Evolutionary conservation across 2,113 vertebrate genomes (phyloP).

Genomic region (Austrofundulus limnaeus): DNA sequence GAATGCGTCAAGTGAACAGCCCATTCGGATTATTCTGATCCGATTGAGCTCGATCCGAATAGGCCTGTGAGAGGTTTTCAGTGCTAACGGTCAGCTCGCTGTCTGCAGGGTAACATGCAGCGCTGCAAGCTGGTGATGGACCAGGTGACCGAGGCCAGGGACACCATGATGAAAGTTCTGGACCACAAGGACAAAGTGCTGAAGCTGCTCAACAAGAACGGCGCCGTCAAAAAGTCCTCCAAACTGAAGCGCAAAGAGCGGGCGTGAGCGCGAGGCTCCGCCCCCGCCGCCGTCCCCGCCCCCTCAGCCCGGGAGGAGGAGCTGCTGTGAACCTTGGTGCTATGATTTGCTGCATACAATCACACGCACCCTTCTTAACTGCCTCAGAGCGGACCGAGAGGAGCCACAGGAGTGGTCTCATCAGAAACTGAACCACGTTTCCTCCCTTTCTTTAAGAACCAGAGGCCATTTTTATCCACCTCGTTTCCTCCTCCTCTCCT

Average conservation of each 20-base stretch:
- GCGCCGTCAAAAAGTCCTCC: slow-evolving; percentile 92
- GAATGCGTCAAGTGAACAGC: too few species aligned
- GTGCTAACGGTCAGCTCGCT: too few species aligned
- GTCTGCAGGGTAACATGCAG: slow-evolving; percentile 94
- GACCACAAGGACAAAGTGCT: slow-evolving; percentile 98
- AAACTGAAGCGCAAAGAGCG: slow-evolving; percentile 98
- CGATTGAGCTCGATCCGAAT: too few species aligned
- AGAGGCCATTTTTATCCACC: slow-evolving; percentile 49
- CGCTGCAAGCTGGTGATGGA: slow-evolving; percentile 99
- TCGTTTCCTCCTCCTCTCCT: slow-evolving; percentile 44
- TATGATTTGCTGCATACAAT: slow-evolving; percentile 78
- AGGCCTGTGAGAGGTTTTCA: neutral
- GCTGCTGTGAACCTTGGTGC: slow-evolving; percentile 68
- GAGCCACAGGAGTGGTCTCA: slow-evolving; percentile 25
- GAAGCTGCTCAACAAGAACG: slow-evolving; percentile 98
- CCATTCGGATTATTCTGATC: too few species aligned
- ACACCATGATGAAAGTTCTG: slow-evolving; percentile 98
- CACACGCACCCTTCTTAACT: slow-evolving; percentile 48
- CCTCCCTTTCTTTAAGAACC: neutral
- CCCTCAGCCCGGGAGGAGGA: slow-evolving; percentile 24
- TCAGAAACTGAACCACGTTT: neutral
- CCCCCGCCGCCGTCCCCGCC: neutral
- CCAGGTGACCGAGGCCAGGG: slow-evolving; percentile 96
- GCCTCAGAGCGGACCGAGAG: slow-evolving; percentile 34
- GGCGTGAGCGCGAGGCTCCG: slow-evolving; percentile 71